Evolutionary conservation across 1,140 invertebrate species (phyloP).

Genomic region (Ylistrum balloti): DNA sequence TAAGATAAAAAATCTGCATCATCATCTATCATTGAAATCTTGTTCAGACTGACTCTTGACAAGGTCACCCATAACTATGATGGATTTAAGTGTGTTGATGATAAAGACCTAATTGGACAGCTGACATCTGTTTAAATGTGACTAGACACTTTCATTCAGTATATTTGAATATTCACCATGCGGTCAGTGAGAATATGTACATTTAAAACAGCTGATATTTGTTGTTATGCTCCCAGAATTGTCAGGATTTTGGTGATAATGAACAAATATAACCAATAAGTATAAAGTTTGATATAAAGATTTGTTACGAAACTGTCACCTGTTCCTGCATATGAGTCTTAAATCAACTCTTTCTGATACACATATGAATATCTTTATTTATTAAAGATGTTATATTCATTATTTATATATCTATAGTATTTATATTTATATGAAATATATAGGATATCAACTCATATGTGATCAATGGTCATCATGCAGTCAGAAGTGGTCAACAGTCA

Average conservation of each 20-base stretch:
- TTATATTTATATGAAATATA: neutral
- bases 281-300: too few species aligned
- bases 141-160: neutral
- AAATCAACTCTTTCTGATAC: too few species aligned
- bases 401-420: too few species aligned
- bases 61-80: neutral
- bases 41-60: slow-evolving; percentile 27
- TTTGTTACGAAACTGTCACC: too few species aligned
- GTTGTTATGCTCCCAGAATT: neutral
- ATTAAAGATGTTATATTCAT: too few species aligned
- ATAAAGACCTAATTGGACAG: neutral
- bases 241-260: too few species aligned
- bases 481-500: slow-evolving; percentile 31
- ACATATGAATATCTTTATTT: too few species aligned
- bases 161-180: neutral
- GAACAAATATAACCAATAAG: too few species aligned
- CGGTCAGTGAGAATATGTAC: neutral
- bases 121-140: neutral
- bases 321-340: too few species aligned
- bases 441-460: neutral
- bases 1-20: slow-evolving; percentile 12
- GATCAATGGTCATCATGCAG: neutral
- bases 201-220: neutral
- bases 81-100: neutral
- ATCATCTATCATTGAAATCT: slow-evolving; percentile 28